A percentile compares a stretch with the other conserved stretches of the same genome.
These are phyloP conservation scores for Illadopsis cleaveri DNA, from an alignment of 2,113 vertebrate genomes.

Conservation along the genomic window DNA sequence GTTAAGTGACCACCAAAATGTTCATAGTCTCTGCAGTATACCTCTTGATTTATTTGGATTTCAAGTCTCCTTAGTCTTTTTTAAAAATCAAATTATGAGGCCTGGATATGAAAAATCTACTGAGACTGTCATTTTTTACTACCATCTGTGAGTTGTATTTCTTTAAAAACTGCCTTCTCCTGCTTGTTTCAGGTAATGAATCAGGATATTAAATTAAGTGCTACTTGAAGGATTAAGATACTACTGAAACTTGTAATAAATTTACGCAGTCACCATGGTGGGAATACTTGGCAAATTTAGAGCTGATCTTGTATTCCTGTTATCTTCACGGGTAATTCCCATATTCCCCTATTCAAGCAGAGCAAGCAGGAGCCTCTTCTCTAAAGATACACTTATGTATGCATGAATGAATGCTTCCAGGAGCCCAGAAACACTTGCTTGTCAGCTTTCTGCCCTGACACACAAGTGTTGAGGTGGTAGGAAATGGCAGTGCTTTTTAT, in stretches of 20 bases:
- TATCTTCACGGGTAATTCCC: neutral
- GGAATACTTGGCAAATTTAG: neutral
- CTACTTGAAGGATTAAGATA: neutral
- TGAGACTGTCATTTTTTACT: neutral
- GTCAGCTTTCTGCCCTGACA: neutral
- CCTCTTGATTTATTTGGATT: neutral
- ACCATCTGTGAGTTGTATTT: neutral
- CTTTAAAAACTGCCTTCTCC: neutral
- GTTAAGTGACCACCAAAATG: neutral
- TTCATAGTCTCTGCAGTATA: neutral
- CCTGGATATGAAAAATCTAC: neutral
- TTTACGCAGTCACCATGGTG: neutral
- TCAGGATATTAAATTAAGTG: neutral
- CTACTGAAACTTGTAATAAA: neutral
- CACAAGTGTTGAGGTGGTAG: fast-evolving
- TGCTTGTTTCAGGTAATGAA: neutral
- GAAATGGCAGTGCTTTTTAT: neutral
- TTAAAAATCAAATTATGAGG: neutral
- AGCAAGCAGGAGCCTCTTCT: neutral
- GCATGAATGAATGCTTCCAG: neutral
- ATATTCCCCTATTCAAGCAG: neutral
- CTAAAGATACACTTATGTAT: neutral
- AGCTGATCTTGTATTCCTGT: neutral
- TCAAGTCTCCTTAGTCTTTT: neutral
- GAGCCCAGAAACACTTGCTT: neutral